Evolutionary conservation across 2,888 invertebrate genomes (phyloP).

Genomic region (Chaetogeoica ovagalla): DNA sequence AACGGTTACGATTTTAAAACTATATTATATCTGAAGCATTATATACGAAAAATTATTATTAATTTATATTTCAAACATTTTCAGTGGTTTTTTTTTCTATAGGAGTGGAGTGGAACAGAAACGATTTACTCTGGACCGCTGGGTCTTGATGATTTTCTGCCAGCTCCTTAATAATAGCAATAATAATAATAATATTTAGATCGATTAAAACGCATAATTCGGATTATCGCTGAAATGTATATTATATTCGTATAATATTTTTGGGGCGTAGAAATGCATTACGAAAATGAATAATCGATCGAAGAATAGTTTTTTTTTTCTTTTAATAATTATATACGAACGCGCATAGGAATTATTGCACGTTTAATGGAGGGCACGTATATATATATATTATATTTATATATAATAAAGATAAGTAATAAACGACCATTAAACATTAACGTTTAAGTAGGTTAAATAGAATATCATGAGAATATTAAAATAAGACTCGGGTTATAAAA

Average conservation of each 20-base stretch:
- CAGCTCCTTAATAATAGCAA: too few species aligned
- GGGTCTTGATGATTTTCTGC: too few species aligned
- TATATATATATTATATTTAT: not conserved
- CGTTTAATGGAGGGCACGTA: conserved; percentile 11
- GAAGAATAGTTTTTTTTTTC: not conserved
- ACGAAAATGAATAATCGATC: conserved; percentile 10
- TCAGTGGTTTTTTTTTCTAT: too few species aligned
- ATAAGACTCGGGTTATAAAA: not conserved
- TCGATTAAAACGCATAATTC: not conserved
- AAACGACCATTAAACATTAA: conserved; percentile 1
- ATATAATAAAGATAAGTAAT: not conserved
- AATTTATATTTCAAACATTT: too few species aligned
- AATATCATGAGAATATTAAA: conserved; percentile 5
- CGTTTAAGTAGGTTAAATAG: not conserved
- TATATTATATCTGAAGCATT: too few species aligned
- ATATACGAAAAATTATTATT: too few species aligned
- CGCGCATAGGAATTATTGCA: not conserved
- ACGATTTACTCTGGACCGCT: too few species aligned
- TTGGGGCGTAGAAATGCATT: conserved; percentile 1
- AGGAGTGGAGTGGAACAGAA: too few species aligned
- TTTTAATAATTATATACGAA: not conserved
- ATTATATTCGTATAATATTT: not conserved
- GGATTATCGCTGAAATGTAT: not conserved
- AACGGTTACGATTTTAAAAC: too few species aligned
- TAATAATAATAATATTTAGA: too few species aligned